phyloP scores from a whole-genome alignment of 2,888 invertebrate genomes.

The Meteorus colon region DNA sequence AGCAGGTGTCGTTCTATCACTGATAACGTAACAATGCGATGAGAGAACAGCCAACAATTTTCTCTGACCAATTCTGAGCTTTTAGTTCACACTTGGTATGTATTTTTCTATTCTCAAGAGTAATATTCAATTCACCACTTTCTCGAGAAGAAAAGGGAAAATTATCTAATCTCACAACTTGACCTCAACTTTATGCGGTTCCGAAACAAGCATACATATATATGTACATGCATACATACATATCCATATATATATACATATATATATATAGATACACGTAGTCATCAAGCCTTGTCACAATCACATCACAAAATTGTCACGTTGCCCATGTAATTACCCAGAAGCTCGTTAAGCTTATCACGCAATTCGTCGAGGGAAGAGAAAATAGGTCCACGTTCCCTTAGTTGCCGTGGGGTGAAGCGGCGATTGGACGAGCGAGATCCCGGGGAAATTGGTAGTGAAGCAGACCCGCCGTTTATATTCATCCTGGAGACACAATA shows the following conservation, averaged over 20 bases:
- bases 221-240: background rate
- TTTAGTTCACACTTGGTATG: background rate
- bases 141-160: background rate
- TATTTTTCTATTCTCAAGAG: background rate
- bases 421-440: constrained; percentile 44
- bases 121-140: background rate
- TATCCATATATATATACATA: background rate
- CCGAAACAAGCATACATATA: background rate
- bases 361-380: constrained; percentile 69
- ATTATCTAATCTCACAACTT: background rate
- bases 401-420: constrained; percentile 47
- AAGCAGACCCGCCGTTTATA: constrained; percentile 38
- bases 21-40: background rate
- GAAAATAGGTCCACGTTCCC: constrained; percentile 62
- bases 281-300: constrained; percentile 2
- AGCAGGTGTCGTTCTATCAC: constrained; percentile 5
- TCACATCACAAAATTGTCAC: constrained; percentile 27
- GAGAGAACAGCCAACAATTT: background rate
- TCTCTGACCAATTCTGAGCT: background rate
- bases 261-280: background rate
- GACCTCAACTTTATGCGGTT: background rate
- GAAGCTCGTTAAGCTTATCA: constrained; percentile 67
- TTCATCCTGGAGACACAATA: constrained; percentile 2
- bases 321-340: constrained; percentile 61
- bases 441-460: constrained; percentile 46